Evolutionary conservation across 1,140 invertebrate species (phyloP), one percentile per base, ranked within the genome.

Genomic region (Bombus difficillimus): DNA sequence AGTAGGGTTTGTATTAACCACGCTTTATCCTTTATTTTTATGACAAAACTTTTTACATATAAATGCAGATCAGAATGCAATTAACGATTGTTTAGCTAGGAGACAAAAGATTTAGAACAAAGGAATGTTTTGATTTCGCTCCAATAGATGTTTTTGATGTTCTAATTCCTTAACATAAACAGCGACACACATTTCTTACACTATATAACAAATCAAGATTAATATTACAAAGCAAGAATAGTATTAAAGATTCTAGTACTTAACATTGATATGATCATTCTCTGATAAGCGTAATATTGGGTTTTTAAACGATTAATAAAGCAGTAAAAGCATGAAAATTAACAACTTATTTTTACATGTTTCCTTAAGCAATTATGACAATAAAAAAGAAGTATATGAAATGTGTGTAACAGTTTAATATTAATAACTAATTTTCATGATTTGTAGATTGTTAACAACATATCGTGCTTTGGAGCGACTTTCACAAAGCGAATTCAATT

Each of bases 391-490:
- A 68, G 18, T 10, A 64, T 32, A 32, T 18, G 13, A 66, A 13
- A 66, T 32, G 12, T 22, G 13, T 8, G 13, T 34, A 34, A 68
- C 32, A 64, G 22, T 41, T 59, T 2, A 83, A n/a, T 74, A 75
- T 39, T 81, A 77, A 71, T 28, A 68, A 2, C 2, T 32, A 37
- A 43, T 53, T 77, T 22, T n/a, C 10, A 71, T 73, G 22, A 72
- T 85, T 41, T 39, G 15, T 94, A 95, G 98, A 74, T 94, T 98
- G 71, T 93, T 98, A 86, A 98, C 97, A 4, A 98, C 98, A 0
- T 98, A 98, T 93, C 96, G 97, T 82, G 98, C 98, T 4, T 92
- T 98, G 43, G 97, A 98, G 91, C 94, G 98, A 62, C 96, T 98
- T 62, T 97, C 97, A 0, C 97, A 98, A 93, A 98, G 97, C 68